Evolutionary conservation across 2,888 invertebrate genomes (phyloP), one percentile per base, ranked within the genome.

Genomic region (Adelphocoris suturalis): DNA sequence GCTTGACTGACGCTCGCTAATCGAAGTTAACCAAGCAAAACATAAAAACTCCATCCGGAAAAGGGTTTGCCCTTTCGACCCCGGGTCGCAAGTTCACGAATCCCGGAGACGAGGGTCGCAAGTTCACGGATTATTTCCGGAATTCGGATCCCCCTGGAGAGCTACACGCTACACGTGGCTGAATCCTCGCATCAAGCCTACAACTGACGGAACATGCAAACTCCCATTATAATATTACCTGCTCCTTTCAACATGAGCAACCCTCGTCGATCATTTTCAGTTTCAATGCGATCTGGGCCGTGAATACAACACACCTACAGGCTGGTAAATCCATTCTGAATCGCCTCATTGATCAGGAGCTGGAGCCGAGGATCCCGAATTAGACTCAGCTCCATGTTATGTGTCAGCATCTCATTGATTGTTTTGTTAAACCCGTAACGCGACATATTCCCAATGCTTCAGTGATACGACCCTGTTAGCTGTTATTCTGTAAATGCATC

Each of bases 31-130:
- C 86, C 47, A 48, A 82, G 52, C 46, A n/a, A 52, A 47, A 86
- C 86, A 86, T 68, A 86, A 86, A 86, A 86, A 86, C 68, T 47
- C 86, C 86, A 86, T 86, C 48, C 52, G 76, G 75, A 27, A 68
- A 76, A 68, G 46, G 68, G 75, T n/a, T 11, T 16, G 75, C 27
- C 86, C n/a, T 68, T 75, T 76, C 27, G 76, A 75, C 86, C 86
- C 86, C 47, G 86, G 86, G 86, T 68, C 86, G 68, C n/a, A 61
- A 85, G 85, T 85, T 85, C 85, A 85, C 37, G 47, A 46, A 11
- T 55, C 28, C 61, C 7, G 48, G 61, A 27, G 57, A 55, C 85
- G 55, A 47, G 28, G 82, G 82, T 52, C 48, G 48, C 23, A 55
- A 82, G 47, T 82, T 52, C 55, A 47, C 48, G 55, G 55, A 52